Conservation (phyloP, 2,797 vertebrate species). For the Centroberyx gerrardi region DNA sequence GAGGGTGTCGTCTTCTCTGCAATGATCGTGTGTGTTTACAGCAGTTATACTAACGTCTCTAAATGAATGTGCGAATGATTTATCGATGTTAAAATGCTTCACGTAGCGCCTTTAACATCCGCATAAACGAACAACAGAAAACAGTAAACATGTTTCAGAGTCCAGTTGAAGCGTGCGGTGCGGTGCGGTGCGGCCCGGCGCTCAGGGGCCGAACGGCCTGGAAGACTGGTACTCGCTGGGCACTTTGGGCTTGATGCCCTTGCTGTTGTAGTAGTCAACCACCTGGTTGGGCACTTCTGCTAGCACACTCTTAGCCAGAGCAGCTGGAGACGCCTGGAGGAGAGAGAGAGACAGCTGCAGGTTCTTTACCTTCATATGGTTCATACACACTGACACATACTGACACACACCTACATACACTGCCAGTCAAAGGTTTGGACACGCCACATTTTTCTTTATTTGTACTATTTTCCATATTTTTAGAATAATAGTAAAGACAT, state of each 20-base stretch:
- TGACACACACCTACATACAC: background rate
- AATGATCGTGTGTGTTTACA: no score
- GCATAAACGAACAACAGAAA: constrained; percentile 48
- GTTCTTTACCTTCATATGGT: no score
- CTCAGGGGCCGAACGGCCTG: constrained; percentile 92
- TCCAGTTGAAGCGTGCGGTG: constrained; percentile 74
- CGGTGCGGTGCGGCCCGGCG: background rate
- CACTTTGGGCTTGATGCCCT: constrained; percentile 96
- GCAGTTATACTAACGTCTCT: no score
- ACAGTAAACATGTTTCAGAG: constrained; percentile 84
- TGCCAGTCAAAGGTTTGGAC: no score
- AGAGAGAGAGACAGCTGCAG: background rate
- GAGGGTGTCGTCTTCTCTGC: no score
- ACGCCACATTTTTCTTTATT: no score
- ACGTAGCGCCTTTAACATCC: constrained; percentile 61
- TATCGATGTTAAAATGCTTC: constrained; percentile 18
- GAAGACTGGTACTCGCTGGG: constrained; percentile 93
- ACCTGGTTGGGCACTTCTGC: constrained; percentile 99
- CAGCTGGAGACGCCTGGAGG: constrained; percentile 94
- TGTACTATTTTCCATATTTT: no score
- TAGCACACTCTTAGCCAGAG: constrained; percentile 95
- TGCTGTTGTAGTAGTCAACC: constrained; percentile 98
- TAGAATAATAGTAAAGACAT: no score
- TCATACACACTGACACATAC: background rate
- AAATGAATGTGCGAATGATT: no score